Evolutionary conservation across 1,140 invertebrate genomes (phyloP).

Genomic region (Eubasilissa regina): DNA sequence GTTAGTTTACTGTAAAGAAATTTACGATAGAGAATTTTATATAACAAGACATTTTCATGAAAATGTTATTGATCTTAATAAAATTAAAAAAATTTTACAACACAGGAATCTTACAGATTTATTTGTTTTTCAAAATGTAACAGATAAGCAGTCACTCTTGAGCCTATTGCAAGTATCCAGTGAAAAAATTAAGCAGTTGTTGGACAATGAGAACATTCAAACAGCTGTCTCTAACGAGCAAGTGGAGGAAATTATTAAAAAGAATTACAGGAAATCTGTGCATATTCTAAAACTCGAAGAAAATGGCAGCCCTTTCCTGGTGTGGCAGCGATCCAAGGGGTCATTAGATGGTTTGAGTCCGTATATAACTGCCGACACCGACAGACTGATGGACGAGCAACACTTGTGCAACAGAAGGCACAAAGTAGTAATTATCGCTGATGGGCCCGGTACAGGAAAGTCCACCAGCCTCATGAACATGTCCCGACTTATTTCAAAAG

Average conservation of each 20-base stretch:
- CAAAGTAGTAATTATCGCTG: background rate
- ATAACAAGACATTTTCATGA: background rate
- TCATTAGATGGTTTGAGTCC: background rate
- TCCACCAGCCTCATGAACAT: background rate
- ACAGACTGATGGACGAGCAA: background rate
- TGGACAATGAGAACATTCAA: background rate
- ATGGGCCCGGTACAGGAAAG: conserved; percentile 13
- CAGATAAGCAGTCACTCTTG: background rate
- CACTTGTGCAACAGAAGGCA: background rate
- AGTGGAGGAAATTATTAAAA: background rate
- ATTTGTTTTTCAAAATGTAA: background rate
- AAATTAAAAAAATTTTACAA: background rate
- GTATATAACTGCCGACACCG: background rate
- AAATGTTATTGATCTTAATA: background rate
- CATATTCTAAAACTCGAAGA: conserved; percentile 2
- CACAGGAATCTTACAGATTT: background rate
- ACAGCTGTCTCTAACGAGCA: too few relatives aligned
- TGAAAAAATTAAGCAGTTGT: background rate
- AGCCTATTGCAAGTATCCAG: background rate
- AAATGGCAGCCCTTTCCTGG: background rate
- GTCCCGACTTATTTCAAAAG: conserved; percentile 3
- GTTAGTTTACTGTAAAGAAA: background rate
- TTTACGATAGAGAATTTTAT: background rate
- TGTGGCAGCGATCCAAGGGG: background rate
- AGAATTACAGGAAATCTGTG: background rate